These are phyloP conservation scores for Fundulus diaphanus DNA, from an alignment of 2,797 vertebrate species.

Conservation along the genomic window DNA sequence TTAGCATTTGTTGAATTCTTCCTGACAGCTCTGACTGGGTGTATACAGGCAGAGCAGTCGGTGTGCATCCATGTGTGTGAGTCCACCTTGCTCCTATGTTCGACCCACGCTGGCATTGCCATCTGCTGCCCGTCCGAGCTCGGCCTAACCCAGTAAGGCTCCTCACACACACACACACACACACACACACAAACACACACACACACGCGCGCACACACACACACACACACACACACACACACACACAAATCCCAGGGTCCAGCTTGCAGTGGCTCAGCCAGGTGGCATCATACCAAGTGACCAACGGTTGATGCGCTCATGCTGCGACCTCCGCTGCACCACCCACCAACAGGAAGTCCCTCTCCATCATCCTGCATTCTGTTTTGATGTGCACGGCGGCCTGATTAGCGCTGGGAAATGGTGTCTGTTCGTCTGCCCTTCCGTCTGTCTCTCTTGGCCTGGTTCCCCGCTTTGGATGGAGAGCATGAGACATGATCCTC, in stretches of 20 bases:
- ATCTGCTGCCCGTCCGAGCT: conserved; percentile 75
- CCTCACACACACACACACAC: conserved; percentile 46
- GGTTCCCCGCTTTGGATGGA: conserved; percentile 42
- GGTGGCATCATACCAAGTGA: conserved; percentile 67
- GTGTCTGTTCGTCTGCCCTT: conserved; percentile 45
- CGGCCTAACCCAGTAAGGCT: conserved; percentile 64
- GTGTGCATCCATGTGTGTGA: conserved; percentile 57
- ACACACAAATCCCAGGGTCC: conserved; percentile 46
- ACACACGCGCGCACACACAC: conserved; percentile 47
- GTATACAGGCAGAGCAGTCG: conserved; percentile 32
- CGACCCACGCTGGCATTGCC: conserved; percentile 66
- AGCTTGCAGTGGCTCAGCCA: conserved; percentile 65
- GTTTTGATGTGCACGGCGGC: conserved; percentile 32
- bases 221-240: conserved; percentile 45
- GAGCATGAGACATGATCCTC: conserved; percentile 50
- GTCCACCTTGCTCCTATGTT: conserved; percentile 51
- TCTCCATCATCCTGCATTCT: conserved; percentile 37
- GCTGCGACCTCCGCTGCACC: conserved; percentile 39
- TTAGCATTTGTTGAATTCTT: conserved; percentile 43
- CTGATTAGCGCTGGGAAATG: conserved; percentile 36
- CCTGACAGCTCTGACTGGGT: conserved; percentile 31
- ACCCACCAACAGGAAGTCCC: conserved; percentile 39
- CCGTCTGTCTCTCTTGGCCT: conserved; percentile 57
- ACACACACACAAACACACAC: conserved; percentile 47
- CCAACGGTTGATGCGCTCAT: conserved; percentile 48